Conservation (phyloP, 2,888 invertebrate genomes). For the Cephus pulcher region DNA sequence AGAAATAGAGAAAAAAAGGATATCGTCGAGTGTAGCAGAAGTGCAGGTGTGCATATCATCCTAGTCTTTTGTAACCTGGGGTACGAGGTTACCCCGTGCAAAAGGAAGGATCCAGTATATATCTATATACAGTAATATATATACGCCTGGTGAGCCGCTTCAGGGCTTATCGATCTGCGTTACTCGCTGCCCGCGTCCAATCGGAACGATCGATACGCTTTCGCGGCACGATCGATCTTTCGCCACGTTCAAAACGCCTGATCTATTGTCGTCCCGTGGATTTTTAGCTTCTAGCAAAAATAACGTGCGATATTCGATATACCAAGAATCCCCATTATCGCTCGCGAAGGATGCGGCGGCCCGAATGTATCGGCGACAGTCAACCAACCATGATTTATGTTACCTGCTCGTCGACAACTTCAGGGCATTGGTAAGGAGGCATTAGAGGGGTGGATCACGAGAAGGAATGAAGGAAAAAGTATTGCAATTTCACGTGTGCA, state of each 20-base stretch:
- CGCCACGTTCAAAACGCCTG: neutral
- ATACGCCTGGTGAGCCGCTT: neutral
- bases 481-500: conserved; percentile 7
- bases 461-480: neutral
- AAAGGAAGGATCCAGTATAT: neutral
- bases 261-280: conserved; percentile 11
- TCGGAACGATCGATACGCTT: conserved; percentile 46
- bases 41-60: neutral
- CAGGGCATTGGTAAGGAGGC: neutral
- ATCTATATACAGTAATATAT: no score
- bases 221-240: conserved; percentile 28
- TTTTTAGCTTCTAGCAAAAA: conserved; percentile 16
- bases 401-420: neutral
- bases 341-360: neutral
- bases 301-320: neutral
- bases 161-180: conserved; percentile 18
- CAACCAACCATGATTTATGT: neutral
- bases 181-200: conserved; percentile 19
- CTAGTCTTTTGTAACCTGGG: neutral
- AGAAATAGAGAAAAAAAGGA: neutral
- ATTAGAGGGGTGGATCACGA: neutral
- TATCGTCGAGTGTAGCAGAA: neutral
- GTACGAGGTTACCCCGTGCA: neutral
- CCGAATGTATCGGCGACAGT: neutral
- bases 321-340: neutral